Percentiles rank a stretch among this genome's conserved stretches.
These are phyloP conservation scores for Epirrhoe alternata DNA, from an alignment of 2,888 invertebrate species.

Conservation along the genomic window DNA sequence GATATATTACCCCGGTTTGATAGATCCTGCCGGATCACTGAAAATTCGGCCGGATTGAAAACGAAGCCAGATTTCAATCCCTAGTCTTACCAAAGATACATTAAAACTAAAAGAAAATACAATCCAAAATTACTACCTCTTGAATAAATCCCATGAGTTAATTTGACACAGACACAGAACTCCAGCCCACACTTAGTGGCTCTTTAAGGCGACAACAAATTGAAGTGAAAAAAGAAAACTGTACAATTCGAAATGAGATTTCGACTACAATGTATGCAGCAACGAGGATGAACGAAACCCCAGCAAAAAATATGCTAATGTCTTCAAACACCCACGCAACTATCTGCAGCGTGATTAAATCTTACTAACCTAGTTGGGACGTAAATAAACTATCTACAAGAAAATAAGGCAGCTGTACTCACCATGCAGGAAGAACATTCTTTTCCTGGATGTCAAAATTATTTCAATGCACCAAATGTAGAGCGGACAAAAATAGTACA, in stretches of 20 bases:
- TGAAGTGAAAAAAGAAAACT: not conserved
- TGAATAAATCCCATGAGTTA: no score
- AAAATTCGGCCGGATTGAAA: no score
- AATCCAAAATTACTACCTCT: no score
- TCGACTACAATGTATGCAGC: constrained; percentile 36
- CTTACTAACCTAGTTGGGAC: constrained; percentile 41
- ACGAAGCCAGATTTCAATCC: no score
- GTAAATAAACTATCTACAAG: constrained; percentile 42
- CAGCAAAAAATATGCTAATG: constrained; percentile 67
- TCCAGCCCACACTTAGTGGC: not conserved
- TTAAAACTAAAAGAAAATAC: no score
- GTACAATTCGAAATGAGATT: not conserved
- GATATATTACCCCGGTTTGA: no score
- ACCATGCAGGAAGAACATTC: constrained; percentile 77
- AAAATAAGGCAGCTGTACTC: constrained; percentile 53
- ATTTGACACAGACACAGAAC: no score
- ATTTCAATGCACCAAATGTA: constrained; percentile 79
- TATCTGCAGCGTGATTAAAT: constrained; percentile 34
- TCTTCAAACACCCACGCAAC: constrained; percentile 60
- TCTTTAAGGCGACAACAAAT: not conserved
- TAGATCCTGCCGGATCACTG: no score
- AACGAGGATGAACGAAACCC: constrained; percentile 30
- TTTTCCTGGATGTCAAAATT: constrained; percentile 81
- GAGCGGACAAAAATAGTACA: constrained; percentile 84
- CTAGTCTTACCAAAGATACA: no score